phyloP scores from a whole-genome alignment of 2,113 vertebrate genomes.

The Scatophagus argus region DNA sequence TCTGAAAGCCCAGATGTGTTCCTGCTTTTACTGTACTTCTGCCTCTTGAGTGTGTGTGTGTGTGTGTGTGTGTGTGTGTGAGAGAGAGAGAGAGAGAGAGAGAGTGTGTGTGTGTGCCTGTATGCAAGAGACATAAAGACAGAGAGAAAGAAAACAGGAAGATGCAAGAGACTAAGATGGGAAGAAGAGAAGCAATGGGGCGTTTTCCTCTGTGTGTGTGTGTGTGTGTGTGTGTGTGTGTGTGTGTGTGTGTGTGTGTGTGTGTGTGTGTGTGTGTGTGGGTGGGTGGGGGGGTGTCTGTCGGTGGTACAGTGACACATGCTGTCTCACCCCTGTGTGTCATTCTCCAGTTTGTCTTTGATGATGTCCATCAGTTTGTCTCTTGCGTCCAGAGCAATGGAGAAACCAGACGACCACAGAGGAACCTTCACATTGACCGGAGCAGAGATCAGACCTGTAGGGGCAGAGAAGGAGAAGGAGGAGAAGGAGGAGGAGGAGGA shows the following conservation, averaged over 20 bases:
- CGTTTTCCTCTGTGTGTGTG: not conserved
- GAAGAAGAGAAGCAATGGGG: not conserved
- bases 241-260: not conserved
- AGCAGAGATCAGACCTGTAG: constrained; percentile 79
- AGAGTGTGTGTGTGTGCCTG: not conserved
- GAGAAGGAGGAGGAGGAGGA: not conserved
- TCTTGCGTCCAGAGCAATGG: constrained; percentile 74
- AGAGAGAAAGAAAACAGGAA: not conserved
- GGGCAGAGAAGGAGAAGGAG: not conserved
- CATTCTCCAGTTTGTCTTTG: constrained; percentile 75
- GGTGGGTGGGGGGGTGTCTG: not conserved
- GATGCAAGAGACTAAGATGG: not conserved
- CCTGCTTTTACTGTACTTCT: not conserved
- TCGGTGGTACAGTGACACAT: not conserved
- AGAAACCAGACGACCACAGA: constrained; percentile 79
- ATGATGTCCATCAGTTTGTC: constrained; percentile 78
- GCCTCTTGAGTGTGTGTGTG: not conserved
- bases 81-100: not conserved
- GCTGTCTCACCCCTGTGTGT: constrained; percentile 69
- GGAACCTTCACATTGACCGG: constrained; percentile 77
- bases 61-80: not conserved
- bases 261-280: not conserved
- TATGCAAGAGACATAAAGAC: not conserved
- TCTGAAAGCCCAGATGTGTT: not conserved
- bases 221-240: not conserved